A percentile compares a stretch with the other conserved stretches of the same genome.
phyloP scores from a whole-genome alignment of 2,113 vertebrate genomes.

The Lasiurus borealis region DNA sequence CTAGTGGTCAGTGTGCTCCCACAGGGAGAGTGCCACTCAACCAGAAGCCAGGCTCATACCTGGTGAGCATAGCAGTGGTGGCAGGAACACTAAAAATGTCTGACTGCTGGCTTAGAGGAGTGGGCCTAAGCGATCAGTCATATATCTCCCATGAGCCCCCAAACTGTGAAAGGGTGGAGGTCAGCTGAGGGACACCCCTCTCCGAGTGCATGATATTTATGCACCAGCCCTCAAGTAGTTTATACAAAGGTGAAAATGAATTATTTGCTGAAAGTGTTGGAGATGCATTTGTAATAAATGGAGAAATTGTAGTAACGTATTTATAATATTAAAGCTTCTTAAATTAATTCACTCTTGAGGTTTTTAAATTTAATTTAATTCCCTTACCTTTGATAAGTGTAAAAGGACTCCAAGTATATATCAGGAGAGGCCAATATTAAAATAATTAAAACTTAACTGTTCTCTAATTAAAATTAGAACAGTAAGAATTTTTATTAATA shows the following conservation, averaged over 20 bases:
- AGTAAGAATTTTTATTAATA: not conserved
- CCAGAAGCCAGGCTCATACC: no score
- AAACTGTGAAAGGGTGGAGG: no score
- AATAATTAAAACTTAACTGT: slow-evolving; percentile 48
- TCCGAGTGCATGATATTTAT: no score
- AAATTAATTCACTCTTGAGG: not conserved
- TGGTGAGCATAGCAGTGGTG: fast-evolving
- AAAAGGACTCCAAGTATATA: slow-evolving; percentile 35
- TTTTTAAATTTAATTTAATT: slow-evolving; percentile 57
- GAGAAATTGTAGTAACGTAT: not conserved
- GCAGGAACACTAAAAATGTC: no score
- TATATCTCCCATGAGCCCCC: no score
- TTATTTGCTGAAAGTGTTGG: not conserved
- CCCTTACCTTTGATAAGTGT: not conserved
- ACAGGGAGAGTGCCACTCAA: no score
- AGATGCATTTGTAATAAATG: slow-evolving; percentile 51
- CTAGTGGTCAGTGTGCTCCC: no score
- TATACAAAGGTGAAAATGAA: slow-evolving; percentile 25
- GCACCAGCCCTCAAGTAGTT: not conserved
- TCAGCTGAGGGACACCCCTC: no score
- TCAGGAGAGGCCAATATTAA: slow-evolving; percentile 14
- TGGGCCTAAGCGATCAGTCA: no score
- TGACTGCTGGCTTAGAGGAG: no score
- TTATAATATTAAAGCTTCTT: slow-evolving; percentile 19
- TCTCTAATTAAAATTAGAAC: slow-evolving; percentile 31